Evolutionary conservation across 2,797 vertebrate genomes (phyloP), one percentile per base, ranked within the genome.

Genomic region (Alcedo quadribrachys): DNA sequence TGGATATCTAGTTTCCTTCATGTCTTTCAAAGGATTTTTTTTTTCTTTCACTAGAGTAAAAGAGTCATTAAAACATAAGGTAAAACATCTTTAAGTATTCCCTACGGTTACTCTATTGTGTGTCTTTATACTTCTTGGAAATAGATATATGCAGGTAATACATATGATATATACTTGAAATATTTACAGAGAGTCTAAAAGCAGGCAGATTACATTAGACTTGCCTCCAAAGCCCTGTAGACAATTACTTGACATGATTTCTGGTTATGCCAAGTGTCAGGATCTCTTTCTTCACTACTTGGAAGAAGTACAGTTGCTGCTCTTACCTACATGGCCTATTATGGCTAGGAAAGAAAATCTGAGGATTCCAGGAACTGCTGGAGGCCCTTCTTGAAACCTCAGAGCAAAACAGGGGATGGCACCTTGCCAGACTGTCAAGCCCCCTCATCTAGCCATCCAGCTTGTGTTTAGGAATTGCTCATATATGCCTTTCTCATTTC

Each of bases 401-500:
- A 11, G 6, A 73, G 32, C 15, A 67, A 80, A 94, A 74, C 0
- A 69, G 40, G 35, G 80, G 45, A 50, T 81, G 91, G 81, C 65
- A 17, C 24, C 33, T 74, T 0, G 54, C 81, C 92, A 94, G 68
- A 55, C 3, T 0, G 2, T 27, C 54, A 85, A 85, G 27, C 4
- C 25, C 55, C 61, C 53, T 60, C 42, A 77, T 76, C 54, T 37
- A 61, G 45, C 17, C 45, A 63, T 89, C 22, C 30, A 87, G 71
- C 67, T 90, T 90, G 63, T 80, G 48, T 81, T 90, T 58, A 57
- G n/a, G 55, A 62, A 65, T 81, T 85, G 66, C 61, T 91, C 70
- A 78, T 89, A 73, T 63, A 79, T 21, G 68, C 45, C 65, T 73
- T 86, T 84, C 42, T 93, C 50, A 74, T 86, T 92, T 95, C 70